These are phyloP conservation scores for Byasa hedistus DNA, from an alignment of 2,888 invertebrate genomes.

Conservation along the genomic window DNA sequence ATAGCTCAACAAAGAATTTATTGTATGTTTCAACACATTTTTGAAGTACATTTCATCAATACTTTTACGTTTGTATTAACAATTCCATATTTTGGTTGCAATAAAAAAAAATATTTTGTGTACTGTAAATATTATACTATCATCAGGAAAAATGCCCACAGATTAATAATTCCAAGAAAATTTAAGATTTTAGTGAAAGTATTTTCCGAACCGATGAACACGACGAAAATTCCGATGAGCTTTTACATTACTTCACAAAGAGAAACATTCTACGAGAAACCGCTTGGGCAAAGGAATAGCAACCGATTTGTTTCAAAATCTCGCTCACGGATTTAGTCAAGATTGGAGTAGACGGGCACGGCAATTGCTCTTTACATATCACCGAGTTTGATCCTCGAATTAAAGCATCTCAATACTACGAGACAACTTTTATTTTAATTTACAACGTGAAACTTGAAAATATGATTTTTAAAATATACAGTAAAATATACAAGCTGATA, in stretches of 20 bases:
- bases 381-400: neutral
- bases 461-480: neutral
- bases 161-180: neutral
- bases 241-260: slow-evolving; percentile 10
- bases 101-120: neutral
- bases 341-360: neutral
- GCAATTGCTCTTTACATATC: neutral
- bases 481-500: too few relatives aligned
- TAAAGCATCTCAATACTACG: neutral
- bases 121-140: neutral
- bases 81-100: too few relatives aligned
- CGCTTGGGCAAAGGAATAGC: slow-evolving; percentile 6
- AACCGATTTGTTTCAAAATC: slow-evolving; percentile 4
- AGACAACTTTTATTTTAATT: too few relatives aligned
- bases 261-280: slow-evolving; percentile 5
- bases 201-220: slow-evolving; percentile 7
- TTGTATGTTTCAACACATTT: too few relatives aligned
- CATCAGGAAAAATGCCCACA: neutral
- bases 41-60: too few relatives aligned
- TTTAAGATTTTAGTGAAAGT: slow-evolving; percentile 3
- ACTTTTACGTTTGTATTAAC: too few relatives aligned
- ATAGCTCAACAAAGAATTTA: too few relatives aligned
- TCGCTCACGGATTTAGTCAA: neutral
- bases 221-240: slow-evolving; percentile 5
- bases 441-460: neutral